Evolutionary conservation across 2,797 vertebrate species (phyloP).

Genomic region (Pseudotriccus pelzelni): DNA sequence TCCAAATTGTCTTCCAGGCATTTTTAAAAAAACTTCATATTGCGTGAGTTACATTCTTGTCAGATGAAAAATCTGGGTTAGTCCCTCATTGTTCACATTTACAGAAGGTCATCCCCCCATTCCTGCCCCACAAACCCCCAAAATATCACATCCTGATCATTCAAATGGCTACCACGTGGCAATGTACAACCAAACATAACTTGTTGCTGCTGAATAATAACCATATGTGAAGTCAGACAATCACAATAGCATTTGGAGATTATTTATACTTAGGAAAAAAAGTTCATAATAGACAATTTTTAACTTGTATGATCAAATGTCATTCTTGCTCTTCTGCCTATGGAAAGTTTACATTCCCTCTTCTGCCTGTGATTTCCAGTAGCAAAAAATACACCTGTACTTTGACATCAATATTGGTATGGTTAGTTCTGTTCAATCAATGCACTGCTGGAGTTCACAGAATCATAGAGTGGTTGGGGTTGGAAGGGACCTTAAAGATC

Average conservation of each 20-base stretch:
- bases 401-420: not conserved
- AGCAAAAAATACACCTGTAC: not conserved
- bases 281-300: not conserved
- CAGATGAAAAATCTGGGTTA: not conserved
- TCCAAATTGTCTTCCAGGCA: conserved; percentile 20
- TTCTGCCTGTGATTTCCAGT: not conserved
- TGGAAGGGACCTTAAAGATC: not conserved
- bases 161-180: not conserved
- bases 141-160: not conserved
- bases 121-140: not conserved
- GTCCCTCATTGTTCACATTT: not conserved
- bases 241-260: not conserved
- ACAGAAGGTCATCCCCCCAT: not conserved
- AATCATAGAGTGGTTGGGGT: not conserved
- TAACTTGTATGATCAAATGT: not conserved
- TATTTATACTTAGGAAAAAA: not conserved
- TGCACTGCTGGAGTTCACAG: not conserved
- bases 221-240: not conserved
- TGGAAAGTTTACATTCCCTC: not conserved
- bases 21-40: not conserved
- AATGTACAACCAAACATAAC: not conserved
- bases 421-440: conserved; percentile 21
- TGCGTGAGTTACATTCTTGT: not conserved
- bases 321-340: not conserved
- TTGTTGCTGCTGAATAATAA: not conserved